Base-by-base conservation (phyloP, 2,888 invertebrate genomes). In the Agrotis clavis region DNA sequence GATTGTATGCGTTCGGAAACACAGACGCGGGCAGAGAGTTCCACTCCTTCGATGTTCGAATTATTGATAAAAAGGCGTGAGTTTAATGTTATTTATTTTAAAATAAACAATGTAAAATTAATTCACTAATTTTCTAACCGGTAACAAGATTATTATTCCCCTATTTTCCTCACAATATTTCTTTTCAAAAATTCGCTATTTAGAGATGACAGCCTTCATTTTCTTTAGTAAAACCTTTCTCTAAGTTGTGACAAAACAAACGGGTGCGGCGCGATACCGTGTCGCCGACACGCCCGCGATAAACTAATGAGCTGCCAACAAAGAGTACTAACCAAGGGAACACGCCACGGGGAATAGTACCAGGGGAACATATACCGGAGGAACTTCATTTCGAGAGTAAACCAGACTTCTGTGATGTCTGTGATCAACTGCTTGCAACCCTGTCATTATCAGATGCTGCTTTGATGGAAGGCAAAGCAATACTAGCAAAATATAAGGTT, bases 291-390 rank as follows among this genome's bases (percentile, higher is more conserved):
- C 67, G 59, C 63, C 60, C 66, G 63, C 70, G 62, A 75, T 84
- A 84, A 82, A 83, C 82, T 84, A 84, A 84, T 84, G 85, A 82
- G 72, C 61, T 77, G 65, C 70, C 63, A 64, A 81, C 84, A 81
- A 81, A 81, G 84, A 70, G 67, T 57, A 62, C 45, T 61, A 41
- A 63, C 57, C 30, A 11, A 5, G 47, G 45, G 19, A 67, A 21
- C 54, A 41, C 35, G 59, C 62, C 45, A 7, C 9, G 6, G 25
- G n/a, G 47, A 53, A 47, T 54, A 25, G n/a, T 19, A 30, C 21
- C 67, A 21, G 6, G 45, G 41, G 18, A 50, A 70, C 68, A 69
- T 19, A 66, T 19, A 5, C 47, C n/a, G 5, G 21, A 9, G 19
- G 63, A n/a, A 56, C 45, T 41, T 41, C 41, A 41, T 9, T 41